Evolutionary conservation across 2,888 invertebrate genomes (phyloP), one percentile per base, ranked within the genome.

Genomic region (Diloba caeruleocephala): DNA sequence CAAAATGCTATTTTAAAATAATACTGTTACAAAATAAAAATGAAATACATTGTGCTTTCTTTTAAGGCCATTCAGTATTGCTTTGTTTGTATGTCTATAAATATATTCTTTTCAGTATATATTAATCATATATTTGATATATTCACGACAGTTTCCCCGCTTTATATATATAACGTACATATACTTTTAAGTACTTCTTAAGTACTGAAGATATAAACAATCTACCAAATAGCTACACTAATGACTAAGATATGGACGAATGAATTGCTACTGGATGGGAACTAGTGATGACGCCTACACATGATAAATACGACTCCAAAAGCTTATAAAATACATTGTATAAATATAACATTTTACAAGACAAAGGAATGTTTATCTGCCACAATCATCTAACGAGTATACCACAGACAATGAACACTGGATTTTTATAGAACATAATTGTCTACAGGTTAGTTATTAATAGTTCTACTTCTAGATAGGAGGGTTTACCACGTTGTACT

Each of bases 231-330:
- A 76, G 63, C 78, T 87, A 89, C 34, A 68, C 90, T 92, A 92
- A 81, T 92, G 92, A 92, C 92, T 92, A 92, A 81, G 83, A 86
- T 86, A 90, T 92, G 92, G 92, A 92, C 92, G 92, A 89, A 92
- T 89, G 87, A 77, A 79, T 88, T 89, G 64, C 84, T 85, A 86
- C 68, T 80, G 86, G 84, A 88, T 88, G 84, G 85, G 79, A 74
- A 70, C 76, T 84, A 82, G 74, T 60, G 69, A 78, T 76, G 78
- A 78, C 44, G 56, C 58, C 63, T 78, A 79, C 38, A 63, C 37
- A 50, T 71, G 69, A 77, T 71, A 76, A 78, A 82, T 76, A 82
- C 60, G 70, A 74, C 46, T 82, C 66, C 65, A 81, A 83, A 85
- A 74, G 66, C 71, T 79, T 65, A 67, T 48, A 70, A 57, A 29